These are phyloP conservation scores for Oncorhynchus keta DNA, from an alignment of 2,113 vertebrate genomes.

Conservation along the genomic window DNA sequence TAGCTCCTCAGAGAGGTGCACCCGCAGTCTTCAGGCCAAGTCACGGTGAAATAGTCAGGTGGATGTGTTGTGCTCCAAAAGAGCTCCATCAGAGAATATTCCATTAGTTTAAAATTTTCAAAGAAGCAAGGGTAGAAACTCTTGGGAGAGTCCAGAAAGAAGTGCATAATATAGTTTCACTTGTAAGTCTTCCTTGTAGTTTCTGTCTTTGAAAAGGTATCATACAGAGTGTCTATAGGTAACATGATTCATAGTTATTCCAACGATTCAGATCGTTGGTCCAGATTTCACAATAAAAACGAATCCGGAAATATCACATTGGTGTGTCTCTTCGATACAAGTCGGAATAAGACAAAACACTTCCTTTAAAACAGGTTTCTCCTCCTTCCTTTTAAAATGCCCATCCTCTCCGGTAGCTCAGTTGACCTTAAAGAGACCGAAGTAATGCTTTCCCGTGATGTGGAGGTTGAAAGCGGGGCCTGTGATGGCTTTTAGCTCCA, in stretches of 20 bases:
- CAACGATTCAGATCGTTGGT: neutral
- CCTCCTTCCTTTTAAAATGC: neutral
- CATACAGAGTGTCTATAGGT: neutral
- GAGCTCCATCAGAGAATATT: conserved; percentile 22
- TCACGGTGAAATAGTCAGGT: too few species aligned
- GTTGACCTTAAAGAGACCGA: conserved; percentile 89
- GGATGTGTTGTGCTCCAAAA: too few species aligned
- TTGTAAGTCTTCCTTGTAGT: neutral
- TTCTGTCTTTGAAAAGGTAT: neutral
- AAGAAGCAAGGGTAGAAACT: neutral
- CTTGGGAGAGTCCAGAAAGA: neutral
- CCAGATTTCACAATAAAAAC: neutral
- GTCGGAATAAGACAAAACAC: neutral
- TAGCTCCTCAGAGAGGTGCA: too few species aligned
- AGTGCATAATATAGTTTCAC: neutral
- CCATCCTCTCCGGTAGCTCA: conserved; percentile 53
- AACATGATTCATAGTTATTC: neutral
- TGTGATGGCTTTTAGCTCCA: conserved; percentile 78
- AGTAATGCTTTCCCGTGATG: conserved; percentile 80
- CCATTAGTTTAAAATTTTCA: conserved; percentile 46
- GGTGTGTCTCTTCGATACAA: neutral
- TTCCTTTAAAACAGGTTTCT: neutral
- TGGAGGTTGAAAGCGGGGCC: conserved; percentile 79
- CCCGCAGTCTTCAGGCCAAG: too few species aligned
- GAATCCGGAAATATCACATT: neutral